Evolutionary conservation across 2,888 invertebrate species (phyloP), one percentile per base, ranked within the genome.

Genomic region (Leucophenga maculata): DNA sequence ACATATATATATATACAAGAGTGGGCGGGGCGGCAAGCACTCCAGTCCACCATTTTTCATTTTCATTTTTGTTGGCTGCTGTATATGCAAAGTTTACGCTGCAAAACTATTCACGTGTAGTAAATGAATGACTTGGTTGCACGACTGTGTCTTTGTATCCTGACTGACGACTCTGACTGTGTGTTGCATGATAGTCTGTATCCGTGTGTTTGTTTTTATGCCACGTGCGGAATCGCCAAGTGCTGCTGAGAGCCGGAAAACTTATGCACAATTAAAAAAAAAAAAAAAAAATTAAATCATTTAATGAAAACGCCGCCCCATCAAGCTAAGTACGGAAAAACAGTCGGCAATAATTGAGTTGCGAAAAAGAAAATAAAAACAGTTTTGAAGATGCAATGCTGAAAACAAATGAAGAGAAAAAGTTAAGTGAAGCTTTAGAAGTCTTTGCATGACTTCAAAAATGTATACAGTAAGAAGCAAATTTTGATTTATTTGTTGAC

Each of bases 71-170:
- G 55, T 39, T 39, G 11, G 39, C 39, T 39, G 14, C 50, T 50
- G 50, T 26, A 32, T 32, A 31, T 59, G 59, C n/a, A 32, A 50
- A 32, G 31, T 59, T 14, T 32, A 59, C 32, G 26, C n/a, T 59
- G 32, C 50, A 50, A 32, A 59, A 59, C 59, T 59, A 59, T 59
- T 59, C 59, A 59, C 59, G 59, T 59, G 59, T 59, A 39, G 9
- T 11, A 59, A 59, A 59, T 59, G 59, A 59, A 31, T 39, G 32
- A 59, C 50, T 39, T 39, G 39, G 50, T 50, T 50, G 50, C 16
- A n/a, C n/a, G 50, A 11, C 50, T 16, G 50, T 39, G 8, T 39
- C 11, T 39, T 16, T 59, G 32, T 14, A 59, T n/a, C 32, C 16
- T 57, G 26, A 14, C 13, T 32, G 32, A 55, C 14, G n/a, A 13